Evolutionary conservation across 1,140 invertebrate species (phyloP).

Genomic region (Papilio dardanus): DNA sequence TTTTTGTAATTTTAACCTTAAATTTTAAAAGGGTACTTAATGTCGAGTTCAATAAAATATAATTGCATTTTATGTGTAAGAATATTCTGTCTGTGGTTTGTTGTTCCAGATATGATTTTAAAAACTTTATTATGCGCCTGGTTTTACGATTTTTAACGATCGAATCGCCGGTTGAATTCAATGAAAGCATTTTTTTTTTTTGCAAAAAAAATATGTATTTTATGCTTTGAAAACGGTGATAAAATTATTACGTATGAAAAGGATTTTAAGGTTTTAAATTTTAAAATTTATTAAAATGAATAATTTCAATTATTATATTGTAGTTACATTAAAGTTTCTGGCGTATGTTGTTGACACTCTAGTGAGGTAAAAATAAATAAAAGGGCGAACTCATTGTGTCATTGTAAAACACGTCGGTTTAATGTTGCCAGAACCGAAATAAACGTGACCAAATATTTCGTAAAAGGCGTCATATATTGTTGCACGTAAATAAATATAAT

Average conservation of each 20-base stretch:
- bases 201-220: background rate
- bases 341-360: background rate
- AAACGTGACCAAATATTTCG: constrained; percentile 70
- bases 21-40: background rate
- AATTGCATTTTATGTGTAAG: background rate
- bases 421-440: constrained; percentile 62
- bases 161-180: background rate
- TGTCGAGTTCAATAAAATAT: constrained; percentile 16
- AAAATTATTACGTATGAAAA: background rate
- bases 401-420: constrained; percentile 37
- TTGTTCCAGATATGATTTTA: background rate
- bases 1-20: background rate
- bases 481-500: constrained; percentile 59
- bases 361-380: constrained; percentile 19
- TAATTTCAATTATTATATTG: background rate
- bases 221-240: background rate
- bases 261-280: too few relatives aligned
- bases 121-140: background rate
- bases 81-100: background rate
- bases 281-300: background rate
- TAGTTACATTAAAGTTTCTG: background rate
- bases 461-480: constrained; percentile 66
- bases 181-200: background rate
- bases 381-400: constrained; percentile 13
- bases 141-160: background rate